Base-by-base conservation (phyloP, 1,140 invertebrate genomes). In the Listronotus oregonensis region DNA sequence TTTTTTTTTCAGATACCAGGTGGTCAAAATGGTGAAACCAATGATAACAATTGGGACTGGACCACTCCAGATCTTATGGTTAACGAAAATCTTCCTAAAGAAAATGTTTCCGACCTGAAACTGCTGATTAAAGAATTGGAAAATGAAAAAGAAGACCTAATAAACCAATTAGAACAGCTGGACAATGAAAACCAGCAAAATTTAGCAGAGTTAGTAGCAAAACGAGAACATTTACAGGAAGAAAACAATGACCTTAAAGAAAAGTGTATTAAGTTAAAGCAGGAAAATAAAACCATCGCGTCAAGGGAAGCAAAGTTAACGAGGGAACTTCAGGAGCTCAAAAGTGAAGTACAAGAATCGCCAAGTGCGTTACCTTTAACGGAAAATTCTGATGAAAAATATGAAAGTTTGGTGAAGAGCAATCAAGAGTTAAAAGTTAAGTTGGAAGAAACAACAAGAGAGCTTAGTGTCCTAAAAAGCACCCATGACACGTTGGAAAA, bases 161-260 rank as follows among this genome's bases (percentile, higher is more conserved):
- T 68, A 0, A 51, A 44, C 14, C 74, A 69, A 66, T 54, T 79
- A 31, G 76, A 78, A 14, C 73, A 78, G 58, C 59, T 79, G 1
- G 78, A 79, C 65, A 14, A 44, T 12, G 76, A 79, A 58, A 72
- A 74, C 54, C 76, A 78, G 59, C 63, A 71, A 49, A 78, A 74
- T 37, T 72, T 72, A 6, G 69, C 71, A 18, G 72, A 77, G 64
- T 51, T 78, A 17, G 66, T 79, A 9, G 64, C 44, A 15, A 72
- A 78, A 51, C 74, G 71, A 54, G 83, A 84, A 69, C 73, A 80
- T 11, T 72, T 88, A 1, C 82, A 82, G 72, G 71, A 78, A 15
- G 85, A 87, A 69, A 82, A 85, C 43, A 79, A 83, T 55, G 77
- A 79, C 31, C 70, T 87, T 14, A 82, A 82, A 69, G 77, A 76